Evolutionary conservation across 2,797 vertebrate species (phyloP).

Genomic region (Prionace glauca): DNA sequence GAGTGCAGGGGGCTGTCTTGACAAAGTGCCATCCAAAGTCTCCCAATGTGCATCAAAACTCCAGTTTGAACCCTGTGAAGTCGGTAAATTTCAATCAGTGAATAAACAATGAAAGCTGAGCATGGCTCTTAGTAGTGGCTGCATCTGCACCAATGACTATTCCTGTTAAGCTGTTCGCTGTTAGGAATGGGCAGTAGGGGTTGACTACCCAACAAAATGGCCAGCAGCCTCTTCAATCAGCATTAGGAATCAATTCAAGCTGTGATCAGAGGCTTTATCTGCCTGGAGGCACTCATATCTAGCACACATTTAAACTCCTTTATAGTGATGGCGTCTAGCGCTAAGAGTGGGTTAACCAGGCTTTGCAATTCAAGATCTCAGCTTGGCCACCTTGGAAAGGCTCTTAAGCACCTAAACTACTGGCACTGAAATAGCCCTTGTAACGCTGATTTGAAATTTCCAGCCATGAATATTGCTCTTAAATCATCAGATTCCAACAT

Average conservation of each 20-base stretch:
- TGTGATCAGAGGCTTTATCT: background rate
- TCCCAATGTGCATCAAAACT: background rate
- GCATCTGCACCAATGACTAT: background rate
- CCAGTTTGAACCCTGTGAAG: background rate
- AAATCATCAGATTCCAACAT: background rate
- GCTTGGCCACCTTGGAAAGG: too few relatives aligned
- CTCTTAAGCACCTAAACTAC: background rate
- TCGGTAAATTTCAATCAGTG: background rate
- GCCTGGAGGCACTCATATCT: background rate
- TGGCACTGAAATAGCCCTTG: background rate
- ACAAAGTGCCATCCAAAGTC: background rate
- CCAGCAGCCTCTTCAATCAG: background rate
- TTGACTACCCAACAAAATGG: background rate
- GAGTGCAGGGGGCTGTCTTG: background rate
- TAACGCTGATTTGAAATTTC: background rate
- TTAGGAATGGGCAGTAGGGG: background rate
- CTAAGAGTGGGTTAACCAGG: background rate
- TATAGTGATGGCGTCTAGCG: background rate
- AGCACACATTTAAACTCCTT: background rate
- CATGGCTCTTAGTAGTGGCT: background rate
- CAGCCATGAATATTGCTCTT: background rate
- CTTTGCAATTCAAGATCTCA: background rate
- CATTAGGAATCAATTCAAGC: background rate
- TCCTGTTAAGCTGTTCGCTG: background rate
- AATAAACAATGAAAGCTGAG: background rate